A percentile compares a stretch with the other conserved stretches of the same genome.
Evolutionary conservation across 1,140 invertebrate species (phyloP).

Genomic region (Proales similis): DNA sequence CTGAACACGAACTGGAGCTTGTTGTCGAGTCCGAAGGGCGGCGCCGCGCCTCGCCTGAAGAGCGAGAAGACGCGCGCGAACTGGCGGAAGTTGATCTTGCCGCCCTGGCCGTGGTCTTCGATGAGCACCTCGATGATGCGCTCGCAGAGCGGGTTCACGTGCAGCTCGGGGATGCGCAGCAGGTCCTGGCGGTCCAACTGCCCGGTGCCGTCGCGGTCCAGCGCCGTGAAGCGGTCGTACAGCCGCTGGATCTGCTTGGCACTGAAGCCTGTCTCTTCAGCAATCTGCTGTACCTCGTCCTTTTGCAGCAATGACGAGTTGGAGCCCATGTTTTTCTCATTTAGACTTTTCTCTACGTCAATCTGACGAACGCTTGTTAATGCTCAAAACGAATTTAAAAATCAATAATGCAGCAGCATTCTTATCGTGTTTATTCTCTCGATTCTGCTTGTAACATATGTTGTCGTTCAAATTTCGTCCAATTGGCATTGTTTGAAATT

Average conservation of each 20-base stretch:
- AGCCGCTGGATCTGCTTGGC: constrained; percentile 89
- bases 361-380: too few relatives aligned
- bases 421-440: too few relatives aligned
- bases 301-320: constrained; percentile 28
- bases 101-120: constrained; percentile 54
- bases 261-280: constrained; percentile 62
- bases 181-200: constrained; percentile 78
- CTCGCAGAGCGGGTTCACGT: constrained; percentile 91
- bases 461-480: too few relatives aligned
- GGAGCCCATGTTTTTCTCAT: constrained; percentile 36
- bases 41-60: constrained; percentile 65
- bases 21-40: constrained; percentile 11
- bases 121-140: constrained; percentile 64
- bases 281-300: constrained; percentile 22
- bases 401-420: too few relatives aligned
- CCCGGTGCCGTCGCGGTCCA: constrained; percentile 89
- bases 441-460: too few relatives aligned
- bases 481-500: too few relatives aligned
- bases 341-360: too few relatives aligned
- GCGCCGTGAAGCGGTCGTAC: constrained; percentile 89
- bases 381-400: too few relatives aligned
- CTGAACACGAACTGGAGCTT: constrained; percentile 37
- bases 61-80: constrained; percentile 92
- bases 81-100: constrained; percentile 90
- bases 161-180: constrained; percentile 80